phyloP scores from a whole-genome alignment of 1,140 invertebrate genomes.

The Drosophila ficusphila region DNA sequence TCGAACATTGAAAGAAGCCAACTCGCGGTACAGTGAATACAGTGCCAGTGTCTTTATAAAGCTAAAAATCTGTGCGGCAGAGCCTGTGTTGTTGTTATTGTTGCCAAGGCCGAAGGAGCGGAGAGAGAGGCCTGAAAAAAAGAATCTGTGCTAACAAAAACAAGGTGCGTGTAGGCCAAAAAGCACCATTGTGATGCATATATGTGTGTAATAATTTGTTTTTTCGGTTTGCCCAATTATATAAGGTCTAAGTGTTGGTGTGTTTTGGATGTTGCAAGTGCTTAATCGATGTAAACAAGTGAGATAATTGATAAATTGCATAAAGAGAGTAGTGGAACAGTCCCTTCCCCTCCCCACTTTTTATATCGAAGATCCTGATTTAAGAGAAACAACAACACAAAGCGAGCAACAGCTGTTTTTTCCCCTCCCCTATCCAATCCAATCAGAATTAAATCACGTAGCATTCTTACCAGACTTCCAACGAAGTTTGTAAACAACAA shows the following conservation, averaged over 20 bases:
- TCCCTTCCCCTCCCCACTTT: too few species aligned
- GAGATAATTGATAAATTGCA: constrained; percentile 8
- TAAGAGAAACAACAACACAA: constrained; percentile 14
- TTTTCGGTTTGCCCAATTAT: constrained; percentile 61
- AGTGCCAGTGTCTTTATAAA: background rate
- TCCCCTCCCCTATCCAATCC: constrained; percentile 21
- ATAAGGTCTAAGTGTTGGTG: constrained; percentile 46
- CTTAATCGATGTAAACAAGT: constrained; percentile 15
- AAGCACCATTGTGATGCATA: background rate
- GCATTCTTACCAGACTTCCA: background rate
- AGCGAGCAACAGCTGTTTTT: constrained; percentile 65
- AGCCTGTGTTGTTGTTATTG: constrained; percentile 19
- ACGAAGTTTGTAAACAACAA: constrained; percentile 32
- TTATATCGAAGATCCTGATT: background rate
- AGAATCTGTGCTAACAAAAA: constrained; percentile 72
- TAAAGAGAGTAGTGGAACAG: background rate
- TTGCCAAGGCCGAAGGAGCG: constrained; percentile 18
- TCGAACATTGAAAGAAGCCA: constrained; percentile 22
- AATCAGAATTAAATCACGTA: constrained; percentile 59
- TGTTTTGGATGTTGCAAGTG: constrained; percentile 16
- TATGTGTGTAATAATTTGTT: constrained; percentile 41
- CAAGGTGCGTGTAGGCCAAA: constrained; percentile 59
- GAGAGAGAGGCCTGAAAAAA: constrained; percentile 30
- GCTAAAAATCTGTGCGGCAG: constrained; percentile 5
- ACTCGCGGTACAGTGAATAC: background rate